Evolutionary conservation across 2,888 invertebrate species (phyloP).

Genomic region (Ethmia dodecea): DNA sequence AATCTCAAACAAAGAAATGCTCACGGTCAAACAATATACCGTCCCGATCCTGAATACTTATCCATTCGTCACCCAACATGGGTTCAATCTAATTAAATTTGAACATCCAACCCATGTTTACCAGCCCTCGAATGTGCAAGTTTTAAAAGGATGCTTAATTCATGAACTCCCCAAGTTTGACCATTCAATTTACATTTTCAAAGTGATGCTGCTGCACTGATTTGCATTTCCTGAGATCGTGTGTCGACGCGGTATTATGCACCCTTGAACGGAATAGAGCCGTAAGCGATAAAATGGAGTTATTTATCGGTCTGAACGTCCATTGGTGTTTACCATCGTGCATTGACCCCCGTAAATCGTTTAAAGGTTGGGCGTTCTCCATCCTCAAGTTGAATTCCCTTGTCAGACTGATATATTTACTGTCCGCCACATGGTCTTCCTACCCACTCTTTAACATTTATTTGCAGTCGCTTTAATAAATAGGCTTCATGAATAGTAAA

Average conservation of each 20-base stretch:
- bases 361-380: constrained; percentile 70
- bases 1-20: constrained; percentile 44
- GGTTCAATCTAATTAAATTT: constrained; percentile 60
- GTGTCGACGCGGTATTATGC: constrained; percentile 54
- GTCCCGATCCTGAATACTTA: constrained; percentile 41
- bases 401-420: constrained; percentile 71
- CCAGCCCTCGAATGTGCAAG: constrained; percentile 56
- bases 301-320: constrained; percentile 44
- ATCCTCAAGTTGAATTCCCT: constrained; percentile 70
- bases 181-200: constrained; percentile 69
- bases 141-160: constrained; percentile 65
- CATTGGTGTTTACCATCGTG: constrained; percentile 47
- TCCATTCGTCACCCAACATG: constrained; percentile 55
- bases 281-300: constrained; percentile 28
- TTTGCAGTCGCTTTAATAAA: constrained; percentile 46
- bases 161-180: constrained; percentile 64
- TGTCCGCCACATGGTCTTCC: constrained; percentile 53
- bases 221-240: constrained; percentile 57
- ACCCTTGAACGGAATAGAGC: constrained; percentile 18
- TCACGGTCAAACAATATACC: constrained; percentile 31
- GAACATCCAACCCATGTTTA: constrained; percentile 50
- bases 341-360: constrained; percentile 71
- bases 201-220: constrained; percentile 48
- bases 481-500: constrained; percentile 40
- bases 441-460: constrained; percentile 51